phyloP scores from a whole-genome alignment of 1,140 invertebrate species.

The Trichonephila clavata region DNA sequence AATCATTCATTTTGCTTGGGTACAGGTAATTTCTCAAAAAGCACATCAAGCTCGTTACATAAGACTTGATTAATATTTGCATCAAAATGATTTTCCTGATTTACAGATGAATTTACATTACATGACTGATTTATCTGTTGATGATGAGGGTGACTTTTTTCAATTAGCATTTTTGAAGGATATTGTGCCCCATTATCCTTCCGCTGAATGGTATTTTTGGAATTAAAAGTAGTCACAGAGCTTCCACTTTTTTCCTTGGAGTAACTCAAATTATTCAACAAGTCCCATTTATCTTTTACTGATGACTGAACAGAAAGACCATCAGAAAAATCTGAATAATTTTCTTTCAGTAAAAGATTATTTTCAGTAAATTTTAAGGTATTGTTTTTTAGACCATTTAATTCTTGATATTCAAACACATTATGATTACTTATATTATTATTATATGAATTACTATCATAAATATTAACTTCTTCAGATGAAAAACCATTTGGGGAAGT shows the following conservation, averaged over 20 bases:
- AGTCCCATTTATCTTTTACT: not conserved
- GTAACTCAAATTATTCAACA: not conserved
- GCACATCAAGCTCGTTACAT: slow-evolving; percentile 38
- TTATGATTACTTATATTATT: not conserved
- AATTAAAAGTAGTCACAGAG: not conserved
- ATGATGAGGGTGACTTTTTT: not conserved
- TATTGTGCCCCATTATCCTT: not conserved
- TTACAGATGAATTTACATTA: not conserved
- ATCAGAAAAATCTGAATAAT: not conserved
- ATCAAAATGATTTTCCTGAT: not conserved
- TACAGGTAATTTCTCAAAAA: slow-evolving; percentile 20
- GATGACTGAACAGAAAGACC: not conserved
- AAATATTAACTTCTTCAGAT: not conserved
- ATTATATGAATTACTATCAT: not conserved
- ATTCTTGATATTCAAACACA: not conserved
- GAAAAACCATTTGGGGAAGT: not conserved
- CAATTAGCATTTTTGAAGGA: not conserved
- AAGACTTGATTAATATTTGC: not conserved
- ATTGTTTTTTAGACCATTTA: not conserved
- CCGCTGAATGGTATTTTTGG: not conserved
- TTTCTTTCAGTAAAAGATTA: not conserved
- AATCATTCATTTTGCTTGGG: not conserved
- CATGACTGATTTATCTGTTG: not conserved
- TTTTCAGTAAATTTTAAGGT: not conserved
- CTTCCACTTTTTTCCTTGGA: not conserved